Evolutionary conservation across 2,888 invertebrate species (phyloP).

Genomic region (Ischnus inquisitorius): DNA sequence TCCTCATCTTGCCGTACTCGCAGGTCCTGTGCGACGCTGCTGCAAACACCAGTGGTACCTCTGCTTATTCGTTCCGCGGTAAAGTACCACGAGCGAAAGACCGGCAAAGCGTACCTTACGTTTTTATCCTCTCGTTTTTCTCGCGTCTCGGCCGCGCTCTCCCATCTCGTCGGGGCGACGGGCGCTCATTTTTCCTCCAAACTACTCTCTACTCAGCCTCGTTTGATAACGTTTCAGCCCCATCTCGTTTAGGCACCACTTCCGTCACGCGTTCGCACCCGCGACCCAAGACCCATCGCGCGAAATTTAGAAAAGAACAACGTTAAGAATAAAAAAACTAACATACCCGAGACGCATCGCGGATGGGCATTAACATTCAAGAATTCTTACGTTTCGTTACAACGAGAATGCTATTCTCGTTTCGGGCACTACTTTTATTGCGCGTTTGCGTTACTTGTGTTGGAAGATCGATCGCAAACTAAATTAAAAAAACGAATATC

Average conservation of each 20-base stretch:
- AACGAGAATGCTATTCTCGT: too few species aligned
- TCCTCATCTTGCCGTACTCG: slow-evolving; percentile 24
- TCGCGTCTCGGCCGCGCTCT: slow-evolving; percentile 49
- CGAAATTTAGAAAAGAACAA: neutral
- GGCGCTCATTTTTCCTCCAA: slow-evolving; percentile 55
- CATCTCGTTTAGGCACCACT: slow-evolving; percentile 14
- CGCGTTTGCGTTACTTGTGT: too few species aligned
- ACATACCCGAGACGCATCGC: too few species aligned
- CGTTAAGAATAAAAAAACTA: neutral
- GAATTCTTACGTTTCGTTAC: too few species aligned
- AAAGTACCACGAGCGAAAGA: slow-evolving; percentile 46
- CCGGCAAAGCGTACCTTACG: slow-evolving; percentile 58
- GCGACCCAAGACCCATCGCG: neutral
- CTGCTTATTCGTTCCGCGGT: slow-evolving; percentile 28
- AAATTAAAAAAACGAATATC: too few species aligned
- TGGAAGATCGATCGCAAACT: too few species aligned
- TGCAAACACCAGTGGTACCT: slow-evolving; percentile 24
- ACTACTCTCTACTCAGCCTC: slow-evolving; percentile 40
- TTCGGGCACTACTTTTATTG: too few species aligned
- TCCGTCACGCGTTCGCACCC: neutral
- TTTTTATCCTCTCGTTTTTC: slow-evolving; percentile 63
- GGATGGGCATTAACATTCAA: too few species aligned
- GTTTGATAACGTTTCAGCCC: slow-evolving; percentile 44
- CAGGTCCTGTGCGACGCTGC: slow-evolving; percentile 15
- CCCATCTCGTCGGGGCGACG: slow-evolving; percentile 28